Base-by-base conservation (phyloP, 2,888 invertebrate species). In the Dasysyrphus albostriatus region DNA sequence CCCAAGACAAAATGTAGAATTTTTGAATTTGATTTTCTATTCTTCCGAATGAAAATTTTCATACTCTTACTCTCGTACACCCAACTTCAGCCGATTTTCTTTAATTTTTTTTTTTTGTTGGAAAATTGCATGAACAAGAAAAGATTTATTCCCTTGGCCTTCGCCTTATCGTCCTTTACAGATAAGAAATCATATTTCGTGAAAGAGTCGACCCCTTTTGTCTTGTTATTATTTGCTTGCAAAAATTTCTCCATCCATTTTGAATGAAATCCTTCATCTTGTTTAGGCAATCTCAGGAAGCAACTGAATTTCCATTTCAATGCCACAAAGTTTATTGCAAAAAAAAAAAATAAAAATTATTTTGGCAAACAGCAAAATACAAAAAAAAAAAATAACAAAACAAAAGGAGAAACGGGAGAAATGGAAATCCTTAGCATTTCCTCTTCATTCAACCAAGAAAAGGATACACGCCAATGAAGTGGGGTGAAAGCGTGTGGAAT, bases 251-350 rank as follows among this genome's bases (percentile, higher is more conserved):
- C n/a, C 44, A 54, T 29, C 42, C 37, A 49, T 39, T 32, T 58
- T 6, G 61, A 61, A 65, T 70, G 32, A 32, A 76, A 74, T 74
- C 74, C 87, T 77, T 78, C 75, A 78, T 74, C 65, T 58, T 69
- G 44, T 56, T 39, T 24, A 49, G 49, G 1, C 69, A 74, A 77
- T 74, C 82, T 78, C 67, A 72, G 75, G 83, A 61, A 83, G 78
- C 70, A 83, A 67, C 87, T 83, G 75, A 83, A 87, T 87, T 79
- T 87, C 87, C 87, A 87, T 87, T 78, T 74, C 74, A 65, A 67
- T 65, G 78, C 24, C 74, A 37, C 49, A 37, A 34, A 65, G 83
- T 65, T 82, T 87, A 87, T 87, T 83, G 83, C 78, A 80, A 74
- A 83, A 78, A 76, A 76, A 82, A 72, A 75, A 82, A 70, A 19